A percentile compares a stretch with the other conserved stretches of the same genome.
Conservation (phyloP, 2,797 vertebrate genomes). For the Distichodus sexfasciatus region DNA sequence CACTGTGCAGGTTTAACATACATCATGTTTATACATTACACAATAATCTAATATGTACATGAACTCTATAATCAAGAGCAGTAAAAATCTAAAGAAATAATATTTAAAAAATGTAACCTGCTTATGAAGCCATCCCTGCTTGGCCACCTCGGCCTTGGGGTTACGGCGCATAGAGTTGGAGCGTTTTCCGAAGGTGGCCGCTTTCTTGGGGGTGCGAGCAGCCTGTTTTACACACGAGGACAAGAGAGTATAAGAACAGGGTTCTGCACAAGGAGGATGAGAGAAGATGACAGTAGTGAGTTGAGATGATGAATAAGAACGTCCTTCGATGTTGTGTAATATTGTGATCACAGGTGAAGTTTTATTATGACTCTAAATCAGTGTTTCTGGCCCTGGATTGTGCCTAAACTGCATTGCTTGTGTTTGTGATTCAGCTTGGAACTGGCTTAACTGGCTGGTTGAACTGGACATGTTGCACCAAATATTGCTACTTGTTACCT, state of each 20-base stretch:
- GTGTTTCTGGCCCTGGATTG: not conserved
- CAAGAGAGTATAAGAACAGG: not conserved
- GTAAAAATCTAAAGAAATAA: too few relatives aligned
- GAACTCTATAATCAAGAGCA: too few relatives aligned
- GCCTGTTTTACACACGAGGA: conserved; percentile 57
- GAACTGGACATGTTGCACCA: not conserved
- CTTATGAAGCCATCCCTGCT: conserved; percentile 91
- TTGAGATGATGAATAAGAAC: not conserved
- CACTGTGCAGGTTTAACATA: too few relatives aligned
- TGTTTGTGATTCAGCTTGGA: not conserved
- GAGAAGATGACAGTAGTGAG: not conserved
- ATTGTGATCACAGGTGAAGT: not conserved
- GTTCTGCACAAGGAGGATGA: not conserved
- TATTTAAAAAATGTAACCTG: conserved; percentile 79
- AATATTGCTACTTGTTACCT: too few relatives aligned
- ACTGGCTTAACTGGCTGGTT: not conserved
- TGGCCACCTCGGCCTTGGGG: conserved; percentile 80
- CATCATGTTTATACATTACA: too few relatives aligned
- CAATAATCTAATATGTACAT: too few relatives aligned
- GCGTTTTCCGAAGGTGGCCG: conserved; percentile 89
- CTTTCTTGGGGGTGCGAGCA: conserved; percentile 79
- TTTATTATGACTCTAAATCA: not conserved
- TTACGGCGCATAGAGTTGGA: conserved; percentile 96
- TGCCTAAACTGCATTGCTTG: not conserved
- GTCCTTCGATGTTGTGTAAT: not conserved